phyloP scores from a whole-genome alignment of 2,888 invertebrate genomes.

The Thymelicus lineola region DNA sequence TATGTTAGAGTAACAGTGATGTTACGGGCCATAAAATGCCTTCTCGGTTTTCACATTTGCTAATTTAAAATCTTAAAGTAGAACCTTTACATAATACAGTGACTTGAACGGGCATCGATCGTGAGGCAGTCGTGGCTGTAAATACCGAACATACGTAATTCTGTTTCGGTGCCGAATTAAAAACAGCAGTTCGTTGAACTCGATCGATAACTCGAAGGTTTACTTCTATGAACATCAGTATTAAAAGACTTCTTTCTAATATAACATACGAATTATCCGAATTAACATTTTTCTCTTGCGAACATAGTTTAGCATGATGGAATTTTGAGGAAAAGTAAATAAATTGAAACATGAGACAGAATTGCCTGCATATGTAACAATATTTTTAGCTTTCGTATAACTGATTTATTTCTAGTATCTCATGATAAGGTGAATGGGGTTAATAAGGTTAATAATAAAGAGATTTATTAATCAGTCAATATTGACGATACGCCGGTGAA shows the following conservation, averaged over 20 bases:
- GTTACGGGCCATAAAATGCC: no score
- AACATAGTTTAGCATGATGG: background rate
- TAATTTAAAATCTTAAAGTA: background rate
- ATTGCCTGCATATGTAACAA: no score
- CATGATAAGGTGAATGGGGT: no score
- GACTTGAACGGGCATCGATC: constrained; percentile 24
- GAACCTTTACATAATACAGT: background rate
- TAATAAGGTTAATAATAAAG: no score
- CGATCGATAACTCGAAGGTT: constrained; percentile 31
- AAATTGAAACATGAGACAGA: no score
- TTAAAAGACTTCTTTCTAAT: constrained; percentile 1
- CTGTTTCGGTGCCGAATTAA: constrained; percentile 46
- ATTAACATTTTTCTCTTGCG: background rate
- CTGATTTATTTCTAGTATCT: no score
- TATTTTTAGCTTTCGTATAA: no score
- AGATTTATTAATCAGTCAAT: no score
- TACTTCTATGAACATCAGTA: constrained; percentile 16
- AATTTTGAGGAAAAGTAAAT: no score
- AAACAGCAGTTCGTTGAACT: constrained; percentile 38
- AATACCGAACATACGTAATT: constrained; percentile 43
- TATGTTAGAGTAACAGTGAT: no score
- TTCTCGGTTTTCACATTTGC: no score
- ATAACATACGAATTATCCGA: constrained; percentile 2
- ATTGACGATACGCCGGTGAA: no score
- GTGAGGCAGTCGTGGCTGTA: constrained; percentile 18